These are phyloP conservation scores for Himalopsyche tibetana DNA, from an alignment of 2,888 invertebrate species.

Conservation along the genomic window DNA sequence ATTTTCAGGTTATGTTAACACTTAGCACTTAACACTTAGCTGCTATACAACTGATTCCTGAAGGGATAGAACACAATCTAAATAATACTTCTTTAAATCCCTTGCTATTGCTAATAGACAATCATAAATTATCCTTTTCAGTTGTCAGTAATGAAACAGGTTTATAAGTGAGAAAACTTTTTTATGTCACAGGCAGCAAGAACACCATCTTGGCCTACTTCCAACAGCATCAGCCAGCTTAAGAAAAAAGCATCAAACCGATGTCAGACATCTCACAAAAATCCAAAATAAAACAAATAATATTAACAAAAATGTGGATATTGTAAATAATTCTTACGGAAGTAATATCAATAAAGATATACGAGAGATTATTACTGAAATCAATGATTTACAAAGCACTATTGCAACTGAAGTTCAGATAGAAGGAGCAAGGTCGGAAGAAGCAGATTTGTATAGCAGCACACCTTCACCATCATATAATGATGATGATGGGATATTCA, in stretches of 20 bases:
- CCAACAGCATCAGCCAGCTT: slow-evolving; percentile 71
- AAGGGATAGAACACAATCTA: too few species aligned
- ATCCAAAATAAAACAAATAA: not conserved
- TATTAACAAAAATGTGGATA: not conserved
- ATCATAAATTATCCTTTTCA: too few species aligned
- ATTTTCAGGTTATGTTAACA: too few species aligned
- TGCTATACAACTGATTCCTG: too few species aligned
- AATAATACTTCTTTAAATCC: too few species aligned
- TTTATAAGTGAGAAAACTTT: not conserved
- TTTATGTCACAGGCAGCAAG: slow-evolving; percentile 81
- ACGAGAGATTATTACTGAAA: not conserved
- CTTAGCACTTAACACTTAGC: too few species aligned
- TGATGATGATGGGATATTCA: not conserved
- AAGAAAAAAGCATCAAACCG: slow-evolving; percentile 60
- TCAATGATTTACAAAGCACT: not conserved
- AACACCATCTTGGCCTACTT: slow-evolving; percentile 85
- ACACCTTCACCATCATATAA: not conserved
- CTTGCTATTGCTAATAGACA: too few species aligned
- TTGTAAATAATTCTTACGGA: not conserved
- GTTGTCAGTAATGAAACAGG: too few species aligned
- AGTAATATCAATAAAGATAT: slow-evolving; percentile 5
- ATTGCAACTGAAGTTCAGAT: not conserved
- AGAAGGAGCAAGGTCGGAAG: not conserved
- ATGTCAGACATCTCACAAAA: slow-evolving; percentile 6
- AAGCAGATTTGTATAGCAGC: not conserved